Percentiles rank a stretch among this genome's conserved stretches.
These are phyloP conservation scores for Galaxias olidus DNA, from an alignment of 2,797 vertebrate species.

Conservation along the genomic window DNA sequence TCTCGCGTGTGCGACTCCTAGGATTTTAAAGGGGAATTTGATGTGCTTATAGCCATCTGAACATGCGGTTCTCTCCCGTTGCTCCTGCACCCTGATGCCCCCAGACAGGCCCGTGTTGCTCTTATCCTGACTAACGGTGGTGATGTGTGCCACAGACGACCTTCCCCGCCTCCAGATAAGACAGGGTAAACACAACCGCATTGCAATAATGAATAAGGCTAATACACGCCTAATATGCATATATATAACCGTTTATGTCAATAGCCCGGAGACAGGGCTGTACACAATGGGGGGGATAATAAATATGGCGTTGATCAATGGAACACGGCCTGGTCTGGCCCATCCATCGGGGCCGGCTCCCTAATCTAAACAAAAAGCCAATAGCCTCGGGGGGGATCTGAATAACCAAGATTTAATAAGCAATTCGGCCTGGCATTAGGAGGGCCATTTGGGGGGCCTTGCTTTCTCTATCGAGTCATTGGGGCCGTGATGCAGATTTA, in stretches of 20 bases:
- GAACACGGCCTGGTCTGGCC: slow-evolving; percentile 27
- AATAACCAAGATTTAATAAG: slow-evolving; percentile 59
- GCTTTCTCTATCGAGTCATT: slow-evolving; percentile 35
- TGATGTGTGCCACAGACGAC: slow-evolving; percentile 39
- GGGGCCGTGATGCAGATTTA: slow-evolving; percentile 37
- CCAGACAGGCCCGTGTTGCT: slow-evolving; percentile 42
- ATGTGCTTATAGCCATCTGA: slow-evolving; percentile 54
- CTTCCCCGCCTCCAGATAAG: slow-evolving; percentile 51
- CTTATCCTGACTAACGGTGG: slow-evolving; percentile 40
- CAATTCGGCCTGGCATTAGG: slow-evolving; percentile 39
- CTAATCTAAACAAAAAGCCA: slow-evolving; percentile 45
- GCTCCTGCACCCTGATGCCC: slow-evolving; percentile 56
- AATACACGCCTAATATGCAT: slow-evolving; percentile 55
- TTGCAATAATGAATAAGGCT: slow-evolving; percentile 52
- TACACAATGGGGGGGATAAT: slow-evolving; percentile 33
- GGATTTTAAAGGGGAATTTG: slow-evolving; percentile 46
- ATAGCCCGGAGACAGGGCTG: slow-evolving; percentile 35
- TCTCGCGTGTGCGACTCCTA: slow-evolving; percentile 29
- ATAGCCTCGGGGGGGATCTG: slow-evolving; percentile 51
- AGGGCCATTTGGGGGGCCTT: slow-evolving; percentile 26
- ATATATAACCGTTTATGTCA: slow-evolving; percentile 47
- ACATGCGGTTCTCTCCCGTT: slow-evolving; percentile 58
- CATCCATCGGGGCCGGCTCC: slow-evolving; percentile 42
- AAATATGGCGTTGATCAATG: slow-evolving; percentile 49
- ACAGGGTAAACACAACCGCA: slow-evolving; percentile 50